phyloP scores from a whole-genome alignment of 2,113 vertebrate genomes.

The Ceyx cyanopectus region DNA sequence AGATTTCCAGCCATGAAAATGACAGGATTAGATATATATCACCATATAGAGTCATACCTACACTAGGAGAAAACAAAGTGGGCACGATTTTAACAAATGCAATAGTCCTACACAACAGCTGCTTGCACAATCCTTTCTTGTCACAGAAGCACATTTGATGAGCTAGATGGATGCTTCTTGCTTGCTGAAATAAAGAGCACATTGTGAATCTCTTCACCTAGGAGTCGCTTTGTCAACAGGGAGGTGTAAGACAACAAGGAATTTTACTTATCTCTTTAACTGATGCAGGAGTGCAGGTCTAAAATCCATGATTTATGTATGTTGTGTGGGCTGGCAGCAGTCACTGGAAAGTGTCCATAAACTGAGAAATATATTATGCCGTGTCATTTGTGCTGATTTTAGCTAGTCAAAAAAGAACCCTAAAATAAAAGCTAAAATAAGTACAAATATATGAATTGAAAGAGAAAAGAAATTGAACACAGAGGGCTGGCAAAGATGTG shows the following conservation, averaged over 20 bases:
- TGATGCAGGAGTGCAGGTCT: neutral
- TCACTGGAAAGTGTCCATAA: neutral
- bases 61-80: constrained; percentile 37
- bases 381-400: constrained; percentile 39
- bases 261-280: constrained; percentile 36
- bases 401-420: neutral
- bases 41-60: constrained; percentile 27
- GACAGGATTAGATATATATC: constrained; percentile 8
- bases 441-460: neutral
- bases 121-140: constrained; percentile 38
- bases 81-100: constrained; percentile 51
- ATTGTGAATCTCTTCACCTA: constrained; percentile 19
- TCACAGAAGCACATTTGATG: constrained; percentile 5
- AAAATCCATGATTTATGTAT: constrained; percentile 29
- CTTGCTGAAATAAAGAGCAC: constrained; percentile 33
- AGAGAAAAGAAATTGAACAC: neutral
- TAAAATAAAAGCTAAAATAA: constrained; percentile 35
- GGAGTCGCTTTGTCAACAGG: constrained; percentile 25
- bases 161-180: neutral
- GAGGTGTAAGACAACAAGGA: constrained; percentile 43
- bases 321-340: neutral
- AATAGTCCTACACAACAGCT: constrained; percentile 69
- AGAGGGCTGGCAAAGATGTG: neutral
- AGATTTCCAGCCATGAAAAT: constrained; percentile 11
- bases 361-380: constrained; percentile 30